A percentile compares a stretch with the other conserved stretches of the same genome.
These are phyloP conservation scores for Drosophila yakuba DNA, from an alignment of 1,140 invertebrate species.

Conservation along the genomic window DNA sequence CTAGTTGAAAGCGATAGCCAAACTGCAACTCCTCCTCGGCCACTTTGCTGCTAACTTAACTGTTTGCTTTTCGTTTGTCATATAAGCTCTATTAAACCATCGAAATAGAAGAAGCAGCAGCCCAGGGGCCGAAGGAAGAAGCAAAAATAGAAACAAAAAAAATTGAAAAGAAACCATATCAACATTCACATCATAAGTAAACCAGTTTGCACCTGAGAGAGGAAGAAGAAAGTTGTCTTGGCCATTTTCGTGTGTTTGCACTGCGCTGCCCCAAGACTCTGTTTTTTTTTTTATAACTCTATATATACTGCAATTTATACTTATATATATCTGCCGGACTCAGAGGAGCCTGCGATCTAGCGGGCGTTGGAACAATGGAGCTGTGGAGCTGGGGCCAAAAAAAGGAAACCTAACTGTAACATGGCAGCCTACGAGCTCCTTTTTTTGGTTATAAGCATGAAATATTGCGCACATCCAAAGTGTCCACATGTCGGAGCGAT, in stretches of 20 bases:
- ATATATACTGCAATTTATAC: slow-evolving; percentile 51
- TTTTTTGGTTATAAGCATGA: slow-evolving; percentile 75
- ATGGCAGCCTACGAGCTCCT: slow-evolving; percentile 59
- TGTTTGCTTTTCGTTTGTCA: slow-evolving; percentile 20
- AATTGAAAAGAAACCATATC: slow-evolving; percentile 78
- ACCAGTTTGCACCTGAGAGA: slow-evolving; percentile 83
- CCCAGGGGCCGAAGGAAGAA: slow-evolving; percentile 39
- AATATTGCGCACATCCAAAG: slow-evolving; percentile 79
- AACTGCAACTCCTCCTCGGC: slow-evolving; percentile 31
- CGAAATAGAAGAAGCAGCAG: slow-evolving; percentile 67
- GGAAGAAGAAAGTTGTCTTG: slow-evolving; percentile 83
- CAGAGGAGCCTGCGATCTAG: slow-evolving; percentile 53
- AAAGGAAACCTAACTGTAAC: slow-evolving; percentile 74
- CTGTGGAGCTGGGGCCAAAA: slow-evolving; percentile 23
- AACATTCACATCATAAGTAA: slow-evolving; percentile 84
- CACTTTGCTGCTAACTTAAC: slow-evolving; percentile 31
- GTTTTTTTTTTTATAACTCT: slow-evolving; percentile 43
- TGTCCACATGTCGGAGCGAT: slow-evolving; percentile 55
- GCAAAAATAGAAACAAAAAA: slow-evolving; percentile 21
- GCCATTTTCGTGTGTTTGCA: slow-evolving; percentile 73
- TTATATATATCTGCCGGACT: slow-evolving; percentile 45
- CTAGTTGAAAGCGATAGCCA: slow-evolving; percentile 80
- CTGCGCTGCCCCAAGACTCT: slow-evolving; percentile 52
- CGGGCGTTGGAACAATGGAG: slow-evolving; percentile 57
- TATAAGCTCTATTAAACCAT: slow-evolving; percentile 55